Percentiles rank a stretch among this genome's conserved stretches.
Evolutionary conservation across 2,888 invertebrate species (phyloP).

Genomic region (Eupeodes luniger): DNA sequence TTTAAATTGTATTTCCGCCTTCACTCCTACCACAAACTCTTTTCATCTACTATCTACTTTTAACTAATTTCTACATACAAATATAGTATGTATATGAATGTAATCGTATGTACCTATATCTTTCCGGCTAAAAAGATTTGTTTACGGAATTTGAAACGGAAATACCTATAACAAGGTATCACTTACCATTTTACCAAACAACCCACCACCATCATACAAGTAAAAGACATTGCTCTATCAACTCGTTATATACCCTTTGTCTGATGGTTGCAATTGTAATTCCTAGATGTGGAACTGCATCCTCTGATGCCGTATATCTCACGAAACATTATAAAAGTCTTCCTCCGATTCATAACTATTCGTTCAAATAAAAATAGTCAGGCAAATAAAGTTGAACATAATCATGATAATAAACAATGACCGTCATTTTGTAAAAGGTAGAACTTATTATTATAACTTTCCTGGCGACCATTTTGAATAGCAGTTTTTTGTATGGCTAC

Average conservation of each 20-base stretch:
- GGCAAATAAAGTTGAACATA: neutral
- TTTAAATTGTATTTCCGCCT: neutral
- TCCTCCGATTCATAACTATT: neutral
- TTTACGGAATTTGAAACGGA: constrained; percentile 40
- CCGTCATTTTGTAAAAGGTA: too few species aligned
- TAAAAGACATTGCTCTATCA: constrained; percentile 19
- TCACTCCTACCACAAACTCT: constrained; percentile 11
- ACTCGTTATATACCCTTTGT: constrained; percentile 9
- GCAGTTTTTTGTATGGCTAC: too few species aligned
- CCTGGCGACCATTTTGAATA: too few species aligned
- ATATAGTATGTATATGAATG: neutral
- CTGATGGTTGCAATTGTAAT: neutral
- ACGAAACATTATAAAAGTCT: neutral
- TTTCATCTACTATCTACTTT: too few species aligned
- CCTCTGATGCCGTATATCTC: neutral
- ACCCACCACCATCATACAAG: neutral
- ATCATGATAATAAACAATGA: too few species aligned
- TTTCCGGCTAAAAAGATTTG: constrained; percentile 1
- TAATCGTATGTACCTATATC: neutral
- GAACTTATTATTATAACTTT: too few species aligned
- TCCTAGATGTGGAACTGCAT: neutral
- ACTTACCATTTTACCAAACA: constrained; percentile 1
- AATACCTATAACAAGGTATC: constrained; percentile 10
- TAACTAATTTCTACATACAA: too few species aligned
- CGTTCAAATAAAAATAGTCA: neutral